Evolutionary conservation across 2,888 invertebrate genomes (phyloP).

Genomic region (Cremastinae sp.): DNA sequence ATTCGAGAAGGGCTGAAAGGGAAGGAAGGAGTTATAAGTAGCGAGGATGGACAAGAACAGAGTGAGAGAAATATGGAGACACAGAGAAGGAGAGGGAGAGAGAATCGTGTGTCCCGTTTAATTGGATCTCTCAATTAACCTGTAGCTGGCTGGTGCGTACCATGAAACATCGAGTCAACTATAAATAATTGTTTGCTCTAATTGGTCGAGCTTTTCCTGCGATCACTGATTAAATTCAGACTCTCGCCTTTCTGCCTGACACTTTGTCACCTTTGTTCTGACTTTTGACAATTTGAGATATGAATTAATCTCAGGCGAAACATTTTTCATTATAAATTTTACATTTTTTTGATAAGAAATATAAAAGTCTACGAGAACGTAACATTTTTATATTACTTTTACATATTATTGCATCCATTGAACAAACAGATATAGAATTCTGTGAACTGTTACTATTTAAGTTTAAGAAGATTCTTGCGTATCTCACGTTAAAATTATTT

Average conservation of each 20-base stretch:
- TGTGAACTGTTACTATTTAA: too few species aligned
- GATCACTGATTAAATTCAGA: not conserved
- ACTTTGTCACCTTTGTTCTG: not conserved
- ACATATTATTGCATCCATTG: too few species aligned
- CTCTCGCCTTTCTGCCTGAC: not conserved
- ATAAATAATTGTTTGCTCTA: conserved; percentile 62
- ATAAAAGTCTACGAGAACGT: too few species aligned
- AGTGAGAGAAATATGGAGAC: not conserved
- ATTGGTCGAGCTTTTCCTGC: conserved; percentile 43
- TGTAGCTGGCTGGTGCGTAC: conserved; percentile 24
- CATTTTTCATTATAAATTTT: too few species aligned
- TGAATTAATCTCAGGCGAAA: too few species aligned
- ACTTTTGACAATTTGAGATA: not conserved
- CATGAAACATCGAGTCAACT: conserved; percentile 57
- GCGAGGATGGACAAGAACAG: not conserved
- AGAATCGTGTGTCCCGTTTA: conserved; percentile 31
- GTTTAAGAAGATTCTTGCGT: too few species aligned
- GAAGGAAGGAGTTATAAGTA: too few species aligned
- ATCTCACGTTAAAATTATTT: too few species aligned
- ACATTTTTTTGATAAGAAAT: too few species aligned
- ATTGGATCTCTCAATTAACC: conserved; percentile 54
- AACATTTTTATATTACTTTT: too few species aligned
- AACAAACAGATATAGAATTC: too few species aligned
- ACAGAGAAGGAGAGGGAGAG: not conserved
- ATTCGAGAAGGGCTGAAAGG: too few species aligned